Evolutionary conservation across 2,113 vertebrate species (phyloP).

Genomic region (Elanoides forficatus): DNA sequence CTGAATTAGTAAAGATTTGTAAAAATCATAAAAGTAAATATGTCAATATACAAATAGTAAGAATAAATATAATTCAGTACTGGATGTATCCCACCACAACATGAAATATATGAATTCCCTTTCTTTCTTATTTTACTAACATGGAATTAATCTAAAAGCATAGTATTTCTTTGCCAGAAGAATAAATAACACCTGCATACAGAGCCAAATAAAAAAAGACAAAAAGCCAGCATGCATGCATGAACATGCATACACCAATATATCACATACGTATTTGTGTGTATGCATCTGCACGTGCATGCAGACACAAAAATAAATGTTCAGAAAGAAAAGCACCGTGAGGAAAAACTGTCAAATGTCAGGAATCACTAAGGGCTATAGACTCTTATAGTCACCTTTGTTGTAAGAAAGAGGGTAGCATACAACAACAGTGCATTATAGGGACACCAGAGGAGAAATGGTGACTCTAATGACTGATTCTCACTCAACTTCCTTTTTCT

Average conservation of each 20-base stretch:
- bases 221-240: neutral
- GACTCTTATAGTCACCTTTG: accelerated
- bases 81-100: neutral
- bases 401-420: neutral
- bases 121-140: neutral
- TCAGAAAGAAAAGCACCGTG: neutral
- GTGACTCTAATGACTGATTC: neutral
- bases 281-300: accelerated
- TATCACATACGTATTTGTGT: neutral
- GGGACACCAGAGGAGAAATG: neutral
- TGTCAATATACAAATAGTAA: neutral
- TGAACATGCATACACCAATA: neutral
- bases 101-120: neutral
- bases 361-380: neutral
- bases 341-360: neutral
- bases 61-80: neutral
- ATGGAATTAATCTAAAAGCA: neutral
- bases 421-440: neutral
- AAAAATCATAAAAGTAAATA: neutral
- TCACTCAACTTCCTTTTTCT: neutral
- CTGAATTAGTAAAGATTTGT: neutral
- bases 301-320: neutral
- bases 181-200: neutral
- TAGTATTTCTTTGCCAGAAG: neutral
- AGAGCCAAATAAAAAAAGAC: neutral